Percentiles rank a stretch among this genome's conserved stretches.
These are phyloP conservation scores for Vanessa cardui DNA, from an alignment of 2,888 invertebrate genomes.

Conservation along the genomic window DNA sequence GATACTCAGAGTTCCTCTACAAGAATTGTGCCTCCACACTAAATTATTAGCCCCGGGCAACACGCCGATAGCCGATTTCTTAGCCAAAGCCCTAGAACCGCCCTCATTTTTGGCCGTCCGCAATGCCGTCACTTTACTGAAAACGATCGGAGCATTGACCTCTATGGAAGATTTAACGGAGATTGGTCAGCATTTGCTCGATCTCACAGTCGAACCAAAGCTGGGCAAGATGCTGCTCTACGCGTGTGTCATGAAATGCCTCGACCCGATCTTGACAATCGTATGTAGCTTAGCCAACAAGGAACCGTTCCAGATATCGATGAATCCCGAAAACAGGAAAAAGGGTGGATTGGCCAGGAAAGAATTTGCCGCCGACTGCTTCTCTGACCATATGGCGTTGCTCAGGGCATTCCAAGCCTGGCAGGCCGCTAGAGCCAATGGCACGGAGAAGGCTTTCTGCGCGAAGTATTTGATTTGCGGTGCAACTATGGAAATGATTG, in stretches of 20 bases:
- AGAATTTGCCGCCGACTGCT: conserved; percentile 88
- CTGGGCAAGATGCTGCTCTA: conserved; percentile 96
- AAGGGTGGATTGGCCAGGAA: conserved; percentile 84
- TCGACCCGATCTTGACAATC: conserved; percentile 96
- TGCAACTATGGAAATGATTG: conserved; percentile 95
- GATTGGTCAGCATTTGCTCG: conserved; percentile 94
- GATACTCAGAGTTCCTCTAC: conserved; percentile 93
- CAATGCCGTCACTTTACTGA: conserved; percentile 86
- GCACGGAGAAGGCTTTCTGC: conserved; percentile 88
- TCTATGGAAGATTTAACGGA: conserved; percentile 93
- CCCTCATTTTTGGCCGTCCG: conserved; percentile 90
- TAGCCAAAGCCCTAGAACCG: conserved; percentile 92
- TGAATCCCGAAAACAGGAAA: conserved; percentile 86
- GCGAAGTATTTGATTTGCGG: conserved; percentile 89
- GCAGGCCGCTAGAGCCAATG: conserved; percentile 84
- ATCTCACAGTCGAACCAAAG: conserved; percentile 95
- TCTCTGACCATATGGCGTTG: conserved; percentile 95
- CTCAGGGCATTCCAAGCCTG: conserved; percentile 90
- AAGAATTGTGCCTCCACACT: conserved; percentile 93
- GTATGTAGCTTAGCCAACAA: conserved; percentile 91
- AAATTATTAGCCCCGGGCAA: conserved; percentile 91
- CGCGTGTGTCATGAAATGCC: conserved; percentile 93
- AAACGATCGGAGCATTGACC: conserved; percentile 93
- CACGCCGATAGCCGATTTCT: conserved; percentile 90
- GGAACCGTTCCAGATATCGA: conserved; percentile 91